Conservation (phyloP, 1,140 invertebrate genomes). For the Acromyrmex heyeri region DNA sequence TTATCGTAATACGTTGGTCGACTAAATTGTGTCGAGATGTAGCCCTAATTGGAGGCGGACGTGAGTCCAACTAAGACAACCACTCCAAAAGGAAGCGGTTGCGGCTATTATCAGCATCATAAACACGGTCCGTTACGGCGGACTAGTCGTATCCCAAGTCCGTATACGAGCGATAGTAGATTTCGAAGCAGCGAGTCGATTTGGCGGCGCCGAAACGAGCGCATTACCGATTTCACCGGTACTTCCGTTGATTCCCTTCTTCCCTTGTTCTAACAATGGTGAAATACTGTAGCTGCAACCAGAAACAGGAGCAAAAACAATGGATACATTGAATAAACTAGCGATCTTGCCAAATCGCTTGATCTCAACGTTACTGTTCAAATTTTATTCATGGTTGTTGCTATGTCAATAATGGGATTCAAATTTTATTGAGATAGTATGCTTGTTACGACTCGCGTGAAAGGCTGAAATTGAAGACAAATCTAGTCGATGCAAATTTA, state of each 20-base stretch:
- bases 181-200: conserved; percentile 67
- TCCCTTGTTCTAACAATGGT: conserved; percentile 43
- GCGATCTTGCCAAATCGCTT: conserved; percentile 61
- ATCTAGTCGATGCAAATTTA: background rate
- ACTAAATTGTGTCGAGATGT: conserved; percentile 39
- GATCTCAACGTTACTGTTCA: conserved; percentile 41
- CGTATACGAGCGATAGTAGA: conserved; percentile 40
- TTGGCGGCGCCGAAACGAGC: conserved; percentile 70
- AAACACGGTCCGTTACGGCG: conserved; percentile 48
- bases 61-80: conserved; percentile 12
- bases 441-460: background rate
- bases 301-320: conserved; percentile 49
- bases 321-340: conserved; percentile 55
- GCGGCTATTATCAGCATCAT: conserved; percentile 55
- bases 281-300: conserved; percentile 12
- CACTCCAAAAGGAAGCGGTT: conserved; percentile 39
- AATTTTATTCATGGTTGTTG: conserved; percentile 42
- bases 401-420: background rate
- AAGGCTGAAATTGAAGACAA: background rate
- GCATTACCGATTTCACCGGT: conserved; percentile 62
- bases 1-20: background rate
- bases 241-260: conserved; percentile 59
- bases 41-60: conserved; percentile 50
- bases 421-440: background rate
- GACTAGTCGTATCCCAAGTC: conserved; percentile 31